Percentiles rank a stretch among this genome's conserved stretches.
phyloP scores from a whole-genome alignment of 1,140 invertebrate genomes.

The Linepithema humile region DNA sequence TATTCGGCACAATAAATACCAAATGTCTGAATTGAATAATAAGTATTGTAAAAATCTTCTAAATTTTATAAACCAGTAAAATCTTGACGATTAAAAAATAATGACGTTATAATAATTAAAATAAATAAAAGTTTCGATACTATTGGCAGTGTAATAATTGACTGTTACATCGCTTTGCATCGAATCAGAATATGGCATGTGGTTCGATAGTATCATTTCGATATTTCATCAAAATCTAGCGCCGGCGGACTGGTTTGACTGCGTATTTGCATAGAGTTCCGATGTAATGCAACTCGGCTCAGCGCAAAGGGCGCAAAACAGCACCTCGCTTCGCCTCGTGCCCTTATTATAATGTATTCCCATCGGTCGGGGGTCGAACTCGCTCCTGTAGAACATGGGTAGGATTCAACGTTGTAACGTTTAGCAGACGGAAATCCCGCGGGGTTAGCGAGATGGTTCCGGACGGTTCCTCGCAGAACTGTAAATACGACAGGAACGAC shows the following conservation, averaged over 20 bases:
- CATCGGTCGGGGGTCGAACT: constrained; percentile 59
- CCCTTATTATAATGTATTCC: constrained; percentile 71
- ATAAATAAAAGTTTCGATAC: background rate
- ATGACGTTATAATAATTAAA: background rate
- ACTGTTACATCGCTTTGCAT: too few species aligned
- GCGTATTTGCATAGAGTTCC: constrained; percentile 50
- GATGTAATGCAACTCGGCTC: constrained; percentile 27
- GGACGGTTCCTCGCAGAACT: constrained; percentile 53
- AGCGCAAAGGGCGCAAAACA: constrained; percentile 44
- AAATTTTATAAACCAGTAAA: background rate
- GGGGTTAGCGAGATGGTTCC: constrained; percentile 61
- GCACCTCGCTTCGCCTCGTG: constrained; percentile 10
- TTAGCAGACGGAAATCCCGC: constrained; percentile 67
- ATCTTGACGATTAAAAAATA: background rate
- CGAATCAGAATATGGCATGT: background rate
- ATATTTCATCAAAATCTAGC: constrained; percentile 22
- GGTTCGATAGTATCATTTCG: background rate
- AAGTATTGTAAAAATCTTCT: background rate
- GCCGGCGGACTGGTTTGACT: background rate
- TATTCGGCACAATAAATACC: background rate
- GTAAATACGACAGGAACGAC: constrained; percentile 64
- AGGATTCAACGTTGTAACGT: constrained; percentile 66
- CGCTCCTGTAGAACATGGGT: constrained; percentile 35
- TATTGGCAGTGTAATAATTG: background rate
- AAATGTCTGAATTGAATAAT: background rate